A percentile compares a stretch with the other conserved stretches of the same genome.
Evolutionary conservation across 53 echinoderm and acorn worm species (phyloP).

Genomic region (Zoroaster sp.): DNA sequence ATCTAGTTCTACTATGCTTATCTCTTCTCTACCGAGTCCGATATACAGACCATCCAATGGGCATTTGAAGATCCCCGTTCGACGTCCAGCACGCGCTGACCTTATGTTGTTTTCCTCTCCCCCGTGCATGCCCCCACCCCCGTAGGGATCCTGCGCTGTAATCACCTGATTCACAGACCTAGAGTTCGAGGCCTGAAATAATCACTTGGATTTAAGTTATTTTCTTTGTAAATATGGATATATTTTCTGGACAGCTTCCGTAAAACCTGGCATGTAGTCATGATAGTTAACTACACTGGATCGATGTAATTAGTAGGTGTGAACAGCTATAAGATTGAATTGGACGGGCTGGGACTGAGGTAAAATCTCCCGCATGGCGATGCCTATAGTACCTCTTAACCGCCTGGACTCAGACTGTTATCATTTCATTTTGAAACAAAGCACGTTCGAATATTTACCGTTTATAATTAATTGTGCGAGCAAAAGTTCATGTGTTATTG

Average conservation of each 20-base stretch:
- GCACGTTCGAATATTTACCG: neutral
- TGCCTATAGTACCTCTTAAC: neutral
- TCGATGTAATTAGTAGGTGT: constrained; percentile 43
- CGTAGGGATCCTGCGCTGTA: no score
- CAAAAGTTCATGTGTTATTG: neutral
- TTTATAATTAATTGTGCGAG: neutral
- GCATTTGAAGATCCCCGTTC: no score
- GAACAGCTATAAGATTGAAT: constrained; percentile 33
- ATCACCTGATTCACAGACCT: no score
- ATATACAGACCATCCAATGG: no score
- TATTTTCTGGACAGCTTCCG: no score
- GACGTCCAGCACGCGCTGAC: no score
- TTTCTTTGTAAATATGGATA: neutral
- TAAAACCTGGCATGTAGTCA: no score
- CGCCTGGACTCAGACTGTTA: neutral
- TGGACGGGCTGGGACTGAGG: neutral
- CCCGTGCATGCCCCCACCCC: no score
- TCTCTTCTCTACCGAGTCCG: no score
- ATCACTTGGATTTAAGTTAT: no score
- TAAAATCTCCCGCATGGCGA: neutral
- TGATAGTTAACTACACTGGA: neutral
- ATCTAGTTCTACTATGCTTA: neutral
- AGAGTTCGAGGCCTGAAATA: no score
- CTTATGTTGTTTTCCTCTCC: no score
- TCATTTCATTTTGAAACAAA: neutral